Base-by-base conservation (phyloP, 2,113 vertebrate species). In the Amblyopsis rosae region DNA sequence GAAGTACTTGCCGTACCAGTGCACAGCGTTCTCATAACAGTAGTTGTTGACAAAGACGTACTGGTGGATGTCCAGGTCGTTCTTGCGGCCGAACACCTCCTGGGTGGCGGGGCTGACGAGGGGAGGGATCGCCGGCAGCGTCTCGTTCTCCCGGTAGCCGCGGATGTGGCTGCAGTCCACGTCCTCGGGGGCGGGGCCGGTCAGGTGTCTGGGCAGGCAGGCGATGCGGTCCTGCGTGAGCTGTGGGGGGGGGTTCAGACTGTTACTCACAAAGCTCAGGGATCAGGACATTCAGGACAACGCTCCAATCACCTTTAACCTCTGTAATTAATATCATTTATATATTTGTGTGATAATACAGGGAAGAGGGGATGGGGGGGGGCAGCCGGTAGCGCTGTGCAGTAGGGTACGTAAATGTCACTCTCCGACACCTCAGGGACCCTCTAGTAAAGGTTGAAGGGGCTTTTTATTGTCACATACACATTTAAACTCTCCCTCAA, bases 1-100 rank as follows among this genome's bases (percentile, higher is more conserved):
- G 73, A 96, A 97, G 87, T 93, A 97, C 82, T 97, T 97, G 26
- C 94, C 94, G 0, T 94, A 97, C 96, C 96, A 97, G 80, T 96
- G 95, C 9, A 96, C 92, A 6, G 90, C 93, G 0, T 87, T 90
- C 80, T 96, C 95, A 0, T 96, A 97, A 88, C 95, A 97, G n/a
- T 94, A 93, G 81, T 94, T 91, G 86, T 97, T 96, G 58, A 97
- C 91, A 17, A 94, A 97, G 75, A 92, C 87, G 3, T 97, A 97
- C 53, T 97, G 96, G 75, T 96, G 95, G 45, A 96, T 91, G 82
- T 97, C 96, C 62, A 97, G 79, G 69, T 93, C 88, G 73, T 96
- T 96, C 67, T 90, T 94, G 26, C 93, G 88, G 11, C 95, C 95
- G 0, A 75, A 84, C 67, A 94, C 83, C 83, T 94, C 92, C 35